Conservation (phyloP, 2,113 vertebrate genomes). For the Callipepla californica region DNA sequence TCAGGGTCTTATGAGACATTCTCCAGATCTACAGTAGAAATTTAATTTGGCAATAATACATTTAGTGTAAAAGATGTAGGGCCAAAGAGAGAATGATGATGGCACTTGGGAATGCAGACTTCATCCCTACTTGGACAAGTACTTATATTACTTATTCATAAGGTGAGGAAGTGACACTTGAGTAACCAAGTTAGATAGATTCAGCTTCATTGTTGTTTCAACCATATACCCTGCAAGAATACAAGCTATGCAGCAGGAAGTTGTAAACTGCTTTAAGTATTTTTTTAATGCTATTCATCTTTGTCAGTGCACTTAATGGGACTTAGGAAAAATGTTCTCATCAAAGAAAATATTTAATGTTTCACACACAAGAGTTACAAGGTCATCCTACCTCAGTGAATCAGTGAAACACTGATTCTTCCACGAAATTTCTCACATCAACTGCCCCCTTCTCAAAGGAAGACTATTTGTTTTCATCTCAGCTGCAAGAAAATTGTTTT, state of each 20-base stretch:
- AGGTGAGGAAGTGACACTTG: neutral
- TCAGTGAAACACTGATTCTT: neutral
- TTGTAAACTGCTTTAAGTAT: neutral
- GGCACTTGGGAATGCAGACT: neutral
- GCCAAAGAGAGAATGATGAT: neutral
- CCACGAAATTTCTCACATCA: neutral
- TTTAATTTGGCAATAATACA: constrained; percentile 11
- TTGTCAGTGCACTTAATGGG: neutral
- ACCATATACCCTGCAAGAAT: neutral
- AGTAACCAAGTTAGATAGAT: neutral
- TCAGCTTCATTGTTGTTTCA: neutral
- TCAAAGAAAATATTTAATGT: neutral
- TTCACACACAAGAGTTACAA: neutral
- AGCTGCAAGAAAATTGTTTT: neutral
- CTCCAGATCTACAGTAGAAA: neutral
- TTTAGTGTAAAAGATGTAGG: neutral
- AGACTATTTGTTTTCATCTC: neutral
- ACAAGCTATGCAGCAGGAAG: neutral
- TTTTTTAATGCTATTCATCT: neutral
- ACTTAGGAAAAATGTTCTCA: neutral
- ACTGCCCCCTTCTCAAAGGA: neutral
- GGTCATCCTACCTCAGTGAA: neutral
- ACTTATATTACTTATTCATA: neutral
- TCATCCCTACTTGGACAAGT: neutral
- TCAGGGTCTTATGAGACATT: constrained; percentile 41